Evolutionary conservation across 2,888 invertebrate genomes (phyloP).

Genomic region (Thyatira batis): DNA sequence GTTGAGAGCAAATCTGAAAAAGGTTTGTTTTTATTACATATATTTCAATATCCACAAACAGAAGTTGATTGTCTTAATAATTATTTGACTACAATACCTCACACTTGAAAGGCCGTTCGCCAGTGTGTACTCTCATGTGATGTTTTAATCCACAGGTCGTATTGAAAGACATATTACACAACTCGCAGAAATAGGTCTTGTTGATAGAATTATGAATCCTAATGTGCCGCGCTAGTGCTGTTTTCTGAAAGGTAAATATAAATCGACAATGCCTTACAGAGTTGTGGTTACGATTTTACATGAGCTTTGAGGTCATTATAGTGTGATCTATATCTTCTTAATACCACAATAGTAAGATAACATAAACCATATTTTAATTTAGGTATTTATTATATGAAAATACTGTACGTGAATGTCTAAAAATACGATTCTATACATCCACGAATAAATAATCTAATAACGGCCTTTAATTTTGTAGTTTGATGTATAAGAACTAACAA

Average conservation of each 20-base stretch:
- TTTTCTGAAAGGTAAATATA: constrained; percentile 35
- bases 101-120: constrained; percentile 64
- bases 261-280: not conserved
- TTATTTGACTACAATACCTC: constrained; percentile 42
- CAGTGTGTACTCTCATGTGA: constrained; percentile 64
- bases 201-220: constrained; percentile 46
- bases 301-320: not conserved
- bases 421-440: no score
- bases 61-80: no score
- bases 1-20: constrained; percentile 65
- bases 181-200: constrained; percentile 49
- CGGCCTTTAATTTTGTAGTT: no score
- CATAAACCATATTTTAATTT: no score
- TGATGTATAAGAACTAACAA: no score
- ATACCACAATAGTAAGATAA: no score
- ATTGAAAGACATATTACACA: constrained; percentile 56
- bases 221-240: constrained; percentile 40
- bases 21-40: not conserved
- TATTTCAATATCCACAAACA: not conserved
- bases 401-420: no score
- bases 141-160: constrained; percentile 35
- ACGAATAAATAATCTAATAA: no score
- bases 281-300: not conserved
- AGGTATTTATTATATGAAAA: no score
- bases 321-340: no score